These are phyloP conservation scores for Catocala sponsa DNA, from an alignment of 2,888 invertebrate species.

Conservation along the genomic window DNA sequence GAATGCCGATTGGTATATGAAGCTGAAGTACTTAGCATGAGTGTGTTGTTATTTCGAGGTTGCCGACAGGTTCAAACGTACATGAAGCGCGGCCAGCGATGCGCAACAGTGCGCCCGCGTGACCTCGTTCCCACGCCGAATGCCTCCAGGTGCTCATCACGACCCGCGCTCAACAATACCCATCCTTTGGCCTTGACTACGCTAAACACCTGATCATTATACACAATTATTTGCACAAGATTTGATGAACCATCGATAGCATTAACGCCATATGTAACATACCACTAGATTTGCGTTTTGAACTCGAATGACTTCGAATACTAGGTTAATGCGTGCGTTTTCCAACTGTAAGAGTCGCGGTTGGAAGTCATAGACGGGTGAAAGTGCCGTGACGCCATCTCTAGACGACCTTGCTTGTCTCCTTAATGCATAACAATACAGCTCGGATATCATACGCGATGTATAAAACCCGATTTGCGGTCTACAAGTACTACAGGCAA, in stretches of 20 bases:
- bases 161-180: constrained; percentile 65
- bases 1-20: constrained; percentile 27
- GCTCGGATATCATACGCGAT: constrained; percentile 47
- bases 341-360: constrained; percentile 48
- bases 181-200: constrained; percentile 63
- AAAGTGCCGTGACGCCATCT: constrained; percentile 72
- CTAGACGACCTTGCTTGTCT: constrained; percentile 74
- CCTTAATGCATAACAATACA: constrained; percentile 55
- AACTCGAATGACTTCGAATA: constrained; percentile 34
- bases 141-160: constrained; percentile 62
- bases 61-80: constrained; percentile 48
- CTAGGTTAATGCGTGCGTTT: constrained; percentile 35
- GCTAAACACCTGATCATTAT: constrained; percentile 47
- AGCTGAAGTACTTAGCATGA: constrained; percentile 13
- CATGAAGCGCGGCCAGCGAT: constrained; percentile 67
- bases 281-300: constrained; percentile 15
- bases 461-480: constrained; percentile 39
- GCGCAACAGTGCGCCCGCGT: constrained; percentile 81
- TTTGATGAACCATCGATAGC: constrained; percentile 19
- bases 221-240: constrained; percentile 30
- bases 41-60: constrained; percentile 35
- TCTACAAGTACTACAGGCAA: constrained; percentile 38
- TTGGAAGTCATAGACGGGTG: constrained; percentile 61
- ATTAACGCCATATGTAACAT: background rate
- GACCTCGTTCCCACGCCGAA: constrained; percentile 83